Evolutionary conservation across 2,888 invertebrate species (phyloP).

Genomic region (Aporophyla nigra): DNA sequence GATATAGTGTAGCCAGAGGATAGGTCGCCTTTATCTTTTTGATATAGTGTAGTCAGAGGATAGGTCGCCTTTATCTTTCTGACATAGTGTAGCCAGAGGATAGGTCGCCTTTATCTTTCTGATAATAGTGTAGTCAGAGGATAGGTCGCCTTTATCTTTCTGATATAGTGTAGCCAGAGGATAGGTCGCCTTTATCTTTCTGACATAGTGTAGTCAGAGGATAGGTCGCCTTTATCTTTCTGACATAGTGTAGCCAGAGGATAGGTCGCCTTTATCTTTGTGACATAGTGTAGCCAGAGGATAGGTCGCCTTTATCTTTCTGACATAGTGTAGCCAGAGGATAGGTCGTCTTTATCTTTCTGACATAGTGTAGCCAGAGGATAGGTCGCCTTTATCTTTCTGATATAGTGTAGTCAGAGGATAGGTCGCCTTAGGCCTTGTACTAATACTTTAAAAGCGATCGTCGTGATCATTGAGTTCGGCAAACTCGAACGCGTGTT

Average conservation of each 20-base stretch:
- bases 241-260: too few relatives aligned
- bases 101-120: background rate
- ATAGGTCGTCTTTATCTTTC: background rate
- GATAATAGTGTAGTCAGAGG: too few relatives aligned
- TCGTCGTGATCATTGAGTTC: background rate
- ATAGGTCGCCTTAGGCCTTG: background rate
- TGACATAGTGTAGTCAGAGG: too few relatives aligned
- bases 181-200: background rate
- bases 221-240: background rate
- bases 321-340: too few relatives aligned
- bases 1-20: too few relatives aligned
- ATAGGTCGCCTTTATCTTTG: background rate
- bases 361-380: too few relatives aligned
- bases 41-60: too few relatives aligned
- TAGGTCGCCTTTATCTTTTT: background rate
- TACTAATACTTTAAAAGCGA: background rate
- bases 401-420: constrained; percentile 3
- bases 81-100: too few relatives aligned
- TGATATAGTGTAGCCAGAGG: too few relatives aligned
- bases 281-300: too few relatives aligned
- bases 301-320: background rate
- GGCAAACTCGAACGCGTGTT: background rate
- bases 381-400: background rate
- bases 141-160: background rate
- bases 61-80: background rate